phyloP scores from a whole-genome alignment of 2,888 invertebrate species.

The Colostygia pectinataria region DNA sequence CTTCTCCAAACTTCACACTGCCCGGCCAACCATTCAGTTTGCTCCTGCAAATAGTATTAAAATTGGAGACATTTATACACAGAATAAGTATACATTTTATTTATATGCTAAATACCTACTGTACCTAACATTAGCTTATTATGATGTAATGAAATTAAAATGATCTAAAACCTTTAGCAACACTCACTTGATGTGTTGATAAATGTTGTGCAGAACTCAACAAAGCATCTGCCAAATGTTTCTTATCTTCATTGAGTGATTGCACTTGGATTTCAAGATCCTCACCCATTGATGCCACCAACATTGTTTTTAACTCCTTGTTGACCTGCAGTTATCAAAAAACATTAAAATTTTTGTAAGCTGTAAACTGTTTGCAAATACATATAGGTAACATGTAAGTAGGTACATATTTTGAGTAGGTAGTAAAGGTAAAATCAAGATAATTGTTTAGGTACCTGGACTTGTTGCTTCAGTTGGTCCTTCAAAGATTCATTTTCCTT shows the following conservation, averaged over 20 bases:
- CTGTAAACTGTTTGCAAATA: not conserved
- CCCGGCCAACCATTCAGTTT: conserved; percentile 95
- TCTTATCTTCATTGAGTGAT: conserved; percentile 95
- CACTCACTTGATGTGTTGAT: conserved; percentile 92
- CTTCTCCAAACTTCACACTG: conserved; percentile 98
- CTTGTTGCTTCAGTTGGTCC: conserved; percentile 93
- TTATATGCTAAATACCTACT: too few relatives aligned
- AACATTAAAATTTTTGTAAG: not conserved
- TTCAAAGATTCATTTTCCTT: conserved; percentile 88
- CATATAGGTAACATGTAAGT: too few relatives aligned
- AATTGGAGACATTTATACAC: not conserved
- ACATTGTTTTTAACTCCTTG: conserved; percentile 94
- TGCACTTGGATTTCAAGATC: conserved; percentile 95
- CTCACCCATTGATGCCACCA: conserved; percentile 97
- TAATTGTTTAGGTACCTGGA: conserved; percentile 79
- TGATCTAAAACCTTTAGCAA: too few relatives aligned
- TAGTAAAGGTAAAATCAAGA: too few relatives aligned
- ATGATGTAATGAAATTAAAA: too few relatives aligned
- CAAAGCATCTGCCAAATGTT: conserved; percentile 92
- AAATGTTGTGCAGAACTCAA: conserved; percentile 93
- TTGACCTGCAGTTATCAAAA: conserved; percentile 85
- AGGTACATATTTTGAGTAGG: too few relatives aligned
- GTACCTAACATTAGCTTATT: too few relatives aligned
- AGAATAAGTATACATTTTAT: not conserved
- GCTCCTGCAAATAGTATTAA: conserved; percentile 82